phyloP scores from a whole-genome alignment of 64 coral and sea anemone genomes.

The Platygyra sinensis region DNA sequence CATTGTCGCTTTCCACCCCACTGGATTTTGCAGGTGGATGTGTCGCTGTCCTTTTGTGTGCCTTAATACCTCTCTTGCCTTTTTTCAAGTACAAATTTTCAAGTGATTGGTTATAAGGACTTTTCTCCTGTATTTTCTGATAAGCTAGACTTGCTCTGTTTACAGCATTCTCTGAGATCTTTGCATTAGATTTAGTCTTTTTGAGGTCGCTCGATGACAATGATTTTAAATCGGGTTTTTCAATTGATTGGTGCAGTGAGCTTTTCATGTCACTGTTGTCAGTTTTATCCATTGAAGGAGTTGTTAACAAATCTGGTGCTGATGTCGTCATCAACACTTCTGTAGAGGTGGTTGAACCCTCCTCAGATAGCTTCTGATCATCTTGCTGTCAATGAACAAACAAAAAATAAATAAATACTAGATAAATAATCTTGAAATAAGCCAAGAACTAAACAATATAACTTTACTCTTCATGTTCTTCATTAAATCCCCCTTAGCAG shows the following conservation, averaged over 20 bases:
- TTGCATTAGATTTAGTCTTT: slow-evolving; percentile 24
- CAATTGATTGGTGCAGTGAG: not conserved
- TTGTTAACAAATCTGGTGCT: slow-evolving; percentile 5
- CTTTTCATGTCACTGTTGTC: not conserved
- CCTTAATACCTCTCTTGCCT: slow-evolving; percentile 37
- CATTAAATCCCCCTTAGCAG: too few relatives aligned
- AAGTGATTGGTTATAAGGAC: slow-evolving; percentile 73
- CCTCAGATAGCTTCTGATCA: not conserved
- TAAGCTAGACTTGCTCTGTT: slow-evolving; percentile 18
- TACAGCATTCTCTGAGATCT: slow-evolving; percentile 19
- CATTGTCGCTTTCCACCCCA: slow-evolving; percentile 38
- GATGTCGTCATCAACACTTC: slow-evolving; percentile 1
- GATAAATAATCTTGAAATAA: not conserved
- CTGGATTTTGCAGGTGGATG: slow-evolving; percentile 45
- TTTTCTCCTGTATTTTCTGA: slow-evolving; percentile 42
- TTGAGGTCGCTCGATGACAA: not conserved
- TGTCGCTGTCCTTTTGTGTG: slow-evolving; percentile 55
- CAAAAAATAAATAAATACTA: not conserved
- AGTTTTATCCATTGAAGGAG: not conserved
- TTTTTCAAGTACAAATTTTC: slow-evolving; percentile 76
- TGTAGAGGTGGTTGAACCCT: not conserved
- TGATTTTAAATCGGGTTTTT: slow-evolving; percentile 18
- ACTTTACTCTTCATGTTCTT: too few relatives aligned
- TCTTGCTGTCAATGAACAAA: not conserved
- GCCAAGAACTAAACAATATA: too few relatives aligned